Evolutionary conservation across 2,797 vertebrate species (phyloP).

Genomic region (Xenopus petersii): DNA sequence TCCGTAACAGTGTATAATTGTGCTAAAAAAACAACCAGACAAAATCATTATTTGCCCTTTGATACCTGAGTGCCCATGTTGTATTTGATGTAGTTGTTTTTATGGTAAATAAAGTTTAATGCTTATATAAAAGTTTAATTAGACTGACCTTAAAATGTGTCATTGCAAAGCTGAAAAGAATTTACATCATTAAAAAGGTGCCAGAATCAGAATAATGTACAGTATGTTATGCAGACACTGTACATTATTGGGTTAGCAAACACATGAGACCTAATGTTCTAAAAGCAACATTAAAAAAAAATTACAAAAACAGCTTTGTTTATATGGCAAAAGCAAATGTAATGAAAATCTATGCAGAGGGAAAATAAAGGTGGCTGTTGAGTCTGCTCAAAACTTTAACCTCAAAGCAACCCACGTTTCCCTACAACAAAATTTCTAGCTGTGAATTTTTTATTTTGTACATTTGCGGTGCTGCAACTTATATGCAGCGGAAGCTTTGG

Average conservation of each 20-base stretch:
- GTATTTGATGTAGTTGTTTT: neutral
- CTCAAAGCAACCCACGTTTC: too few relatives aligned
- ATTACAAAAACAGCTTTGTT: neutral
- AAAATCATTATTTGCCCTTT: too few relatives aligned
- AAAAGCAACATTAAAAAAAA: neutral
- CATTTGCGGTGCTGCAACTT: conserved; percentile 3
- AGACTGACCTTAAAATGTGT: neutral
- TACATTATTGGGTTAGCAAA: neutral
- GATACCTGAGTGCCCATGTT: too few relatives aligned
- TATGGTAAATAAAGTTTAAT: conserved; percentile 4
- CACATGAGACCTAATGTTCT: neutral
- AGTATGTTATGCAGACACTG: neutral
- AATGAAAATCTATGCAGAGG: neutral
- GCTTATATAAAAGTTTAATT: neutral
- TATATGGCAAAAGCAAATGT: neutral
- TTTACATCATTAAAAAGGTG: neutral
- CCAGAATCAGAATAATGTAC: neutral
- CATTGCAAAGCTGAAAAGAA: neutral
- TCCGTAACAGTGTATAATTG: too few relatives aligned
- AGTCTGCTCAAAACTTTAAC: too few relatives aligned
- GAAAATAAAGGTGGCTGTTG: too few relatives aligned
- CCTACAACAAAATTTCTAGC: neutral
- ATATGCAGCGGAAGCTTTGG: conserved; percentile 13
- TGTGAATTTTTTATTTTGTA: neutral
- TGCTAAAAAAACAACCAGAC: too few relatives aligned